A percentile compares a stretch with the other conserved stretches of the same genome.
Evolutionary conservation across 2,113 vertebrate genomes (phyloP).

Genomic region (Damaliscus lunatus): DNA sequence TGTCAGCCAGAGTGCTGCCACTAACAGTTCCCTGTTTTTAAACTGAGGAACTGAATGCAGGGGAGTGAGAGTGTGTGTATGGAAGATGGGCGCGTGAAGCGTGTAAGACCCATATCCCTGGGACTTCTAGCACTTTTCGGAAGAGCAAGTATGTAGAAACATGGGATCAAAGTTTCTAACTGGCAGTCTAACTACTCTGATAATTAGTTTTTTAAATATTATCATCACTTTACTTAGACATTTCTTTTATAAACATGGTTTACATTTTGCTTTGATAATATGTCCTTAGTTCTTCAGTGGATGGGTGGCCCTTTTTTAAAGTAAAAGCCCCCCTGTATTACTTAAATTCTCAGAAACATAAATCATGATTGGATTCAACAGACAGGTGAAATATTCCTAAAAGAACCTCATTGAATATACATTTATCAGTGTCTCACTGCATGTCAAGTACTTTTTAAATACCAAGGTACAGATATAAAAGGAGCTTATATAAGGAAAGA

Average conservation of each 20-base stretch:
- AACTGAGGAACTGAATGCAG: neutral
- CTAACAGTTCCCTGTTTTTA: neutral
- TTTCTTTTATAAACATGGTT: neutral
- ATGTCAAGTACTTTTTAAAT: neutral
- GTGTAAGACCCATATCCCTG: neutral
- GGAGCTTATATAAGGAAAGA: neutral
- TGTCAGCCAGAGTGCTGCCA: constrained; percentile 34
- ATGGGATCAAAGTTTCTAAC: neutral
- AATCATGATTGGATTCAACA: neutral
- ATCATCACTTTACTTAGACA: neutral
- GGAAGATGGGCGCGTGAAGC: rapidly evolving
- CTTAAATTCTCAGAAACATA: neutral
- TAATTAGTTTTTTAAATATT: neutral
- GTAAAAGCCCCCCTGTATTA: neutral
- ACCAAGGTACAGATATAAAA: neutral
- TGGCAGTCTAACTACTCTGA: neutral
- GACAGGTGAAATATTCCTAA: neutral
- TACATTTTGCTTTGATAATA: neutral
- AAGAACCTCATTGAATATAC: neutral
- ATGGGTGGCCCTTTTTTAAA: neutral
- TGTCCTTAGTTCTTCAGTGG: neutral
- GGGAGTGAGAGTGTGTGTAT: neutral
- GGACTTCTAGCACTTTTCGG: neutral
- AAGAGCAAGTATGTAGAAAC: neutral
- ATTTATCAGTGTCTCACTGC: neutral